phyloP scores from a whole-genome alignment of 2,113 vertebrate genomes.

The Chroicocephalus ridibundus region DNA sequence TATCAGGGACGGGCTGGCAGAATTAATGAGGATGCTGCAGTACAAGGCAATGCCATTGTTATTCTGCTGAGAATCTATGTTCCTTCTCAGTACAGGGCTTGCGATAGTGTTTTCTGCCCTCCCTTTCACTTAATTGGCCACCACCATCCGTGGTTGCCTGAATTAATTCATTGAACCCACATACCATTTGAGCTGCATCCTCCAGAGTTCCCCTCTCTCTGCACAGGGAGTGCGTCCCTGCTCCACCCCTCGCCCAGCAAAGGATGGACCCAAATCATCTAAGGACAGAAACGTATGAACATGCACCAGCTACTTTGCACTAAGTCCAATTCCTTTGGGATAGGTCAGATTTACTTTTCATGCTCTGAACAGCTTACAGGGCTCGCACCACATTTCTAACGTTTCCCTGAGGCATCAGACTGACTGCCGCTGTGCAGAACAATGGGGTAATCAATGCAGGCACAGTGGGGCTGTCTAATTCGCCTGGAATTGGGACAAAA shows the following conservation, averaged over 20 bases:
- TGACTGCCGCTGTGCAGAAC: conserved; percentile 29
- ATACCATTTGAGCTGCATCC: neutral
- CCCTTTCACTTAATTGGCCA: neutral
- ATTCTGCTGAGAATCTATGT: neutral
- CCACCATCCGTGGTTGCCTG: accelerated
- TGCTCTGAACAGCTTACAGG: neutral
- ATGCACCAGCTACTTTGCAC: neutral
- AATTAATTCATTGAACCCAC: neutral
- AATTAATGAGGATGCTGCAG: neutral
- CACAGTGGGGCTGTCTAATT: neutral
- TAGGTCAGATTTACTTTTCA: neutral
- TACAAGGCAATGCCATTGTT: neutral
- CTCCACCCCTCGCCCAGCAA: neutral
- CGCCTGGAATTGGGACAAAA: neutral
- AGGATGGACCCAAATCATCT: neutral
- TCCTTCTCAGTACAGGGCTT: neutral
- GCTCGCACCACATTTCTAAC: neutral
- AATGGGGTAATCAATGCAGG: conserved; percentile 9
- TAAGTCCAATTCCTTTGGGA: neutral
- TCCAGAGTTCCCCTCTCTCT: neutral
- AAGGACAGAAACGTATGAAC: neutral
- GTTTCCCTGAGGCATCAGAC: conserved; percentile 32
- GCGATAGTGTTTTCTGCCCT: neutral
- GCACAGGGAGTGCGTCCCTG: neutral
- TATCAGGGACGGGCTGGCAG: neutral